Percentiles rank a stretch among this genome's conserved stretches.
phyloP scores from a whole-genome alignment of 2,113 vertebrate genomes.

The Microtus montanus region DNA sequence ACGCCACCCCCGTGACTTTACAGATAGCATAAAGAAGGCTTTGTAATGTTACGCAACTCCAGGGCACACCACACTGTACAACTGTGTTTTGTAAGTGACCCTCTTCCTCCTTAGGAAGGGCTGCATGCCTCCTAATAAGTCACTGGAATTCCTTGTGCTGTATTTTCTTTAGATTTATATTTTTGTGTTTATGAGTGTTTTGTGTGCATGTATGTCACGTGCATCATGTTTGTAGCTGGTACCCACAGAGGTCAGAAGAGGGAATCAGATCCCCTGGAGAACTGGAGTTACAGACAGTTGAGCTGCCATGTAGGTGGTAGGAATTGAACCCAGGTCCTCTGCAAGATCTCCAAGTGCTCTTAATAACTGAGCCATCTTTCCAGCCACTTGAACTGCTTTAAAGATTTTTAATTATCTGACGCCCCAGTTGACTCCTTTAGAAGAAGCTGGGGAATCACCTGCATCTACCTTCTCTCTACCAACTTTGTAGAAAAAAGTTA shows the following conservation, averaged over 20 bases:
- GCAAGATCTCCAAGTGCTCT: background rate
- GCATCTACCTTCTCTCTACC: background rate
- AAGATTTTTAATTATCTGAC: conserved; percentile 51
- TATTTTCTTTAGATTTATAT: conserved; percentile 30
- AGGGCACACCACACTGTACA: background rate
- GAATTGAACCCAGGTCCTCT: background rate
- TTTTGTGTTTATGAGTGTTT: background rate
- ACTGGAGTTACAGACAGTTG: background rate
- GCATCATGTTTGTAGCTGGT: background rate
- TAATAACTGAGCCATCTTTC: background rate
- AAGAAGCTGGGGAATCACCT: background rate
- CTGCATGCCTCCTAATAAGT: conserved; percentile 27
- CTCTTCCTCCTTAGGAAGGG: conserved; percentile 52
- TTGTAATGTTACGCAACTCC: background rate
- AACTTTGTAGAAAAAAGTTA: conserved; percentile 49
- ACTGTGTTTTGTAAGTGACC: background rate
- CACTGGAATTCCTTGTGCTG: conserved; percentile 12
- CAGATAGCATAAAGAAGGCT: conserved; percentile 32
- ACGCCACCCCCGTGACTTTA: background rate
- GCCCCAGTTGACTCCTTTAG: conserved; percentile 32
- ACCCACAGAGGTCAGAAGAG: background rate
- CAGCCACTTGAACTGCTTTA: background rate
- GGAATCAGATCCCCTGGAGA: background rate
- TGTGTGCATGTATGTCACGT: background rate
- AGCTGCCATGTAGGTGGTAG: background rate